Conservation (phyloP, 35 echinoderm and acorn worm genomes). For the Heliocidaris erythrogramma region DNA sequence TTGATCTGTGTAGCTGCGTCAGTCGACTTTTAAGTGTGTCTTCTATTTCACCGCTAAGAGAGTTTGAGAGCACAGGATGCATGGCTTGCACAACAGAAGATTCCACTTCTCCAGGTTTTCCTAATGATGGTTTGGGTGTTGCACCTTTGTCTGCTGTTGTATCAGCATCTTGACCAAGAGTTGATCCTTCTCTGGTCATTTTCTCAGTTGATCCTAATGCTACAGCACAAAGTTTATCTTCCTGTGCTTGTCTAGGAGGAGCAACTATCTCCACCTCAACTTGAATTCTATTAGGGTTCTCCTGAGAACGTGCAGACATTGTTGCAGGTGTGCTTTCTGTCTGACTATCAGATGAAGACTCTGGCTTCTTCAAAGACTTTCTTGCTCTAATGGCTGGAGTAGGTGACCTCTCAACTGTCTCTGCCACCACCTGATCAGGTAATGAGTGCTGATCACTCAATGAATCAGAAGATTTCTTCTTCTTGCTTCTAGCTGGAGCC, state of each 20-base stretch:
- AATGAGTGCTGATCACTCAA: not conserved
- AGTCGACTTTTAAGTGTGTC: not conserved
- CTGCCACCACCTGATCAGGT: not conserved
- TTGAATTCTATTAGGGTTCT: not conserved
- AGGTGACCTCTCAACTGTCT: not conserved
- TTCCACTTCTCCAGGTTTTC: not conserved
- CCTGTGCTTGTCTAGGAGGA: not conserved
- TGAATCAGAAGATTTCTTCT: slow-evolving; percentile 8
- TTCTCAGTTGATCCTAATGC: not conserved
- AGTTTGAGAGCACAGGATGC: not conserved
- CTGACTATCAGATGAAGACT: not conserved
- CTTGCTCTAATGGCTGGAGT: not conserved
- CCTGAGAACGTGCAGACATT: not conserved
- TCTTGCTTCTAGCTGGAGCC: not conserved
- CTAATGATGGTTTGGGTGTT: not conserved
- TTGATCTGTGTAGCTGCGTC: not conserved
- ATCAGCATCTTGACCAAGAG: not conserved
- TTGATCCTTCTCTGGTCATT: not conserved
- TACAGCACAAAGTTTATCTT: not conserved
- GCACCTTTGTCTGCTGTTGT: not conserved
- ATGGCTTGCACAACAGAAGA: not conserved
- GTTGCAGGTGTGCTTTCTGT: not conserved
- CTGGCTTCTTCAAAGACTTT: not conserved
- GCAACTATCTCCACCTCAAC: slow-evolving; percentile 19
- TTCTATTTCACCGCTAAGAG: not conserved